Base-by-base conservation (phyloP, 2,888 invertebrate genomes). In the Melipona beecheii region DNA sequence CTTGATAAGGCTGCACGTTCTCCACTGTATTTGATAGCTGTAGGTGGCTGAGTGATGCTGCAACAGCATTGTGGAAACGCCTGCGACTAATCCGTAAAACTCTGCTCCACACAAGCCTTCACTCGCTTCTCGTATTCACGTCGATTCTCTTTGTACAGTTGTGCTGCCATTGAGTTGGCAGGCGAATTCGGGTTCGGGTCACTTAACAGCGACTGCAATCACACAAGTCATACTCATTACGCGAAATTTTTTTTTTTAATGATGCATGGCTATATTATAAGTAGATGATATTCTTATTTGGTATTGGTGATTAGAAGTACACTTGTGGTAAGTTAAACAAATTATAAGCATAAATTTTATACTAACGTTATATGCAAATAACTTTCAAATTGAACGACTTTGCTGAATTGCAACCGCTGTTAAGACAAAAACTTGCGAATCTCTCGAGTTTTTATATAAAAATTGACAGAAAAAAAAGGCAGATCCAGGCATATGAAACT, bases 181-280 rank as follows among this genome's bases (percentile, higher is more conserved):
- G 99, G 99, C 91, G 99, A 99, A 96, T 99, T 99, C 91, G 99
- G 99, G 95, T 99, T 99, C 87, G 99, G 99, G 96, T 99, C 99
- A 96, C 99, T 99, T 95, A 99, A 96, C 96, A 99, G 96, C 94
- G 99, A 99, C 98, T 99, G 97, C 94, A 97, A 97, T 92, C 92
- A 95, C 89, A 93, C 89, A 93, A 92, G 91, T 91, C 91, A 88
- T 90, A 87, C 78, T 86, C 69, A 71, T 90, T 88, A 91, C 36
- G 86, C 76, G 68, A 76, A 60, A 52, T 58, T 87, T 69, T 75
- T 43, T 79, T 65, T 80, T 75, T 27, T 27, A 58, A 81, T 58
- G 76, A 80, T 80, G 78, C 88, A 77, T 81, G 81, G 80, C 65
- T 73, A 56, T 81, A 81, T 83, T 60, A 64, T 78, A 84, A 80